Evolutionary conservation across 2,797 vertebrate genomes (phyloP).

Genomic region (Fistularia tabacaria): DNA sequence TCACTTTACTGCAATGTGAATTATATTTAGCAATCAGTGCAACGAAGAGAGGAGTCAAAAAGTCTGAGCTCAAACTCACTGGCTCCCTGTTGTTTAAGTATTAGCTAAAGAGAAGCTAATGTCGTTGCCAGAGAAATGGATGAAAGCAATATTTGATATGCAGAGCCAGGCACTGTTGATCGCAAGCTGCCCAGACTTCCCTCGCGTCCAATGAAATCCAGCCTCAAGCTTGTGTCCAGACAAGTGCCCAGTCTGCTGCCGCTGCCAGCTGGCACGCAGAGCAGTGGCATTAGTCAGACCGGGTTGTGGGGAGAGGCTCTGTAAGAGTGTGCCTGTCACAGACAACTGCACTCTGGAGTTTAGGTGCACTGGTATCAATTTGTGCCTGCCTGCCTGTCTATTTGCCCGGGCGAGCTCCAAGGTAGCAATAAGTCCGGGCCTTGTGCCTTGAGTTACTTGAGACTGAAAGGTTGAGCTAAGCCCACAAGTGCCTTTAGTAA

Average conservation of each 20-base stretch:
- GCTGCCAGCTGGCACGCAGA: conserved; percentile 54
- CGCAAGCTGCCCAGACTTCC: conserved; percentile 42
- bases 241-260: conserved; percentile 37
- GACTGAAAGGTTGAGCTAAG: conserved; percentile 32
- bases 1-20: too few species aligned
- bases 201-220: conserved; percentile 48
- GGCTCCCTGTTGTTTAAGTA: conserved; percentile 36
- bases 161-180: conserved; percentile 54
- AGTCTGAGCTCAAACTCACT: conserved; percentile 6
- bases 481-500: conserved; percentile 44
- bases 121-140: conserved; percentile 47
- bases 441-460: conserved; percentile 6
- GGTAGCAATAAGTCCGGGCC: conserved; percentile 20
- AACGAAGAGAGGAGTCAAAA: background rate
- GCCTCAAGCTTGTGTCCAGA: conserved; percentile 55
- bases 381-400: conserved; percentile 5
- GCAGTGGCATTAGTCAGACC: conserved; percentile 43
- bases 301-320: conserved; percentile 27
- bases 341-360: background rate
- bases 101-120: conserved; percentile 32
- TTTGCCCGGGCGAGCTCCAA: conserved; percentile 19
- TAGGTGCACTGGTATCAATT: conserved; percentile 21
- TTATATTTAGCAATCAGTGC: too few species aligned
- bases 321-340: conserved; percentile 8
- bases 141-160: conserved; percentile 57